Conservation (phyloP, 2,797 vertebrate genomes). For the Liparis tanakae region DNA sequence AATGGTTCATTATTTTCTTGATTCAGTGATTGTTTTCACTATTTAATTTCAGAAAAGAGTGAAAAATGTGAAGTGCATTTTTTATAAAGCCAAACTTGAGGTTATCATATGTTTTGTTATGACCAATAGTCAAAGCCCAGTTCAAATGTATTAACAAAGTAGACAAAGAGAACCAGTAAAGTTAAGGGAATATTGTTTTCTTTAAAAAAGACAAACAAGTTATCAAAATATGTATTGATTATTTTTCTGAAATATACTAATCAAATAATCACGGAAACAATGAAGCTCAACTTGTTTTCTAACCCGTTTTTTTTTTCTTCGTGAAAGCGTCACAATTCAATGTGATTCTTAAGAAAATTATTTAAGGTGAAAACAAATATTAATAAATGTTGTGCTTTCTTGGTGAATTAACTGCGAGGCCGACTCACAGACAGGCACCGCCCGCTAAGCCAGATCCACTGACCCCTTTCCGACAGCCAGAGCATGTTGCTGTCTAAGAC, state of each 20-base stretch:
- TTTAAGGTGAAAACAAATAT: neutral
- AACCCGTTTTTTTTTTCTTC: neutral
- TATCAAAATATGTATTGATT: neutral
- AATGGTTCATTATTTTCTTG: neutral
- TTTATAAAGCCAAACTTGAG: neutral
- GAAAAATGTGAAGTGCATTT: neutral
- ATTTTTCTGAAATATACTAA: neutral
- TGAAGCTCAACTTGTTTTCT: neutral
- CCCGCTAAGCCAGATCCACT: neutral
- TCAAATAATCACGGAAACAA: neutral
- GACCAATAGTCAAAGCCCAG: constrained; percentile 1
- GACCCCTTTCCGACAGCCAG: constrained; percentile 1
- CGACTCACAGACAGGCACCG: too few relatives aligned
- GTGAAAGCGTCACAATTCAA: neutral
- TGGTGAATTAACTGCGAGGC: constrained; percentile 30
- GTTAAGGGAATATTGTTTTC: neutral
- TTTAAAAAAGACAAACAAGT: neutral
- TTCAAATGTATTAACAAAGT: neutral
- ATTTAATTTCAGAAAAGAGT: neutral
- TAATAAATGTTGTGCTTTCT: accelerated
- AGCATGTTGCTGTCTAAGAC: constrained; percentile 32
- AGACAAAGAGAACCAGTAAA: neutral
- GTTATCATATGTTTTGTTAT: neutral
- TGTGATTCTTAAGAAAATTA: neutral
- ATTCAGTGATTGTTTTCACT: neutral